Evolutionary conservation across 2,888 invertebrate genomes (phyloP).

Genomic region (Hyalella azteca): DNA sequence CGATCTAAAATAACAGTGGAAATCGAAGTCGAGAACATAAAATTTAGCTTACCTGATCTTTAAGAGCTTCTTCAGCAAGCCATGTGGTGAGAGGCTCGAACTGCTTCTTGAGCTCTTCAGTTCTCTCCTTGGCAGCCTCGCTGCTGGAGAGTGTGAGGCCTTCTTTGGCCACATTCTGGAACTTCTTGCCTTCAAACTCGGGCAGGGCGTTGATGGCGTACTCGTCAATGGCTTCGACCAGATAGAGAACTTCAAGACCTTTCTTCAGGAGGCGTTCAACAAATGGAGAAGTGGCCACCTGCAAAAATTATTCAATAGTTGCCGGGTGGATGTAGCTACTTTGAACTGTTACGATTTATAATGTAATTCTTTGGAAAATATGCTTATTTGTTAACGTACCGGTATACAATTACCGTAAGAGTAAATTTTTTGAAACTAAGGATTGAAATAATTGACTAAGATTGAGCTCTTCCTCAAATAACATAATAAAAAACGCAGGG

Average conservation of each 20-base stretch:
- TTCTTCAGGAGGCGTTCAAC: constrained; percentile 90
- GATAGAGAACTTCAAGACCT: constrained; percentile 92
- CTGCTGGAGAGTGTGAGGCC: constrained; percentile 81
- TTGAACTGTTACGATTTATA: too few relatives aligned
- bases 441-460: too few relatives aligned
- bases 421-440: too few relatives aligned
- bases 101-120: constrained; percentile 76
- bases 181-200: constrained; percentile 98
- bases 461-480: too few relatives aligned
- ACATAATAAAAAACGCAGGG: too few relatives aligned
- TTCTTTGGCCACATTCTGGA: constrained; percentile 99
- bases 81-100: constrained; percentile 91
- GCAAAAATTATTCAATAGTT: too few relatives aligned
- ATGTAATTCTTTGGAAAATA: too few relatives aligned
- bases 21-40: too few relatives aligned
- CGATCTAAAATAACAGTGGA: too few relatives aligned
- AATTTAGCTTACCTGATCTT: constrained; percentile 72
- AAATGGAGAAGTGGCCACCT: constrained; percentile 88
- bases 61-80: constrained; percentile 81
- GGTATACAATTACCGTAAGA: too few relatives aligned
- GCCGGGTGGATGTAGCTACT: too few relatives aligned
- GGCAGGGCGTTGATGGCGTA: constrained; percentile 95
- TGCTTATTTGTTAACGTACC: too few relatives aligned
- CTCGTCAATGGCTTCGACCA: constrained; percentile 97
- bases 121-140: constrained; percentile 73